phyloP scores from a whole-genome alignment of 2,888 invertebrate genomes.

The Ophion obscuratus region DNA sequence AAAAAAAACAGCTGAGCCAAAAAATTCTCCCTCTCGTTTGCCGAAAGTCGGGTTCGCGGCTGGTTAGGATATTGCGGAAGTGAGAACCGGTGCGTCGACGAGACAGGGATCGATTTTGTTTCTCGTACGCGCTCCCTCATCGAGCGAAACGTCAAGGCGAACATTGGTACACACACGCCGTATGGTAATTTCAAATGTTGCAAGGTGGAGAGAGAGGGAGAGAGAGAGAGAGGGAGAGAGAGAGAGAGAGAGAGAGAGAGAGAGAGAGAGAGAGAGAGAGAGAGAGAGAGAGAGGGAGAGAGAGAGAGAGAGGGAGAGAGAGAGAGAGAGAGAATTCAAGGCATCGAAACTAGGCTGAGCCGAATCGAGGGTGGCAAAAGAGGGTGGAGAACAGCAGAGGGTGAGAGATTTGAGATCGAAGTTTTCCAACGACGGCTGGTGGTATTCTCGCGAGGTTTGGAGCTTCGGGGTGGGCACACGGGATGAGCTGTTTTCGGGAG shows the following conservation, averaged over 20 bases:
- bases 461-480: constrained; percentile 59
- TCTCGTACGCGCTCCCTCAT: constrained; percentile 42
- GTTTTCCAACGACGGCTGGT: constrained; percentile 74
- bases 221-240: not conserved
- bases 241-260: constrained; percentile 58
- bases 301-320: constrained; percentile 69
- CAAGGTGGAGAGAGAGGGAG: constrained; percentile 37
- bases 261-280: constrained; percentile 64
- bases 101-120: constrained; percentile 67
- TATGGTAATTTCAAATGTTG: constrained; percentile 71
- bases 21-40: constrained; percentile 6
- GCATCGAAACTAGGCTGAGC: constrained; percentile 55
- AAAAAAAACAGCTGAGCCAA: not conserved
- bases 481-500: constrained; percentile 71
- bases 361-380: not conserved
- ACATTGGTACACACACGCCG: constrained; percentile 55
- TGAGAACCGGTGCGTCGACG: constrained; percentile 28
- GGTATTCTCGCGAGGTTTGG: constrained; percentile 79
- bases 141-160: constrained; percentile 14
- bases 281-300: constrained; percentile 37
- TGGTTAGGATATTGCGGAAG: constrained; percentile 4
- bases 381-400: constrained; percentile 39
- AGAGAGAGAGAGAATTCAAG: constrained; percentile 44
- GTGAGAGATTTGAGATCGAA: constrained; percentile 70
- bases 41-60: constrained; percentile 11